Conservation (phyloP, 1,140 invertebrate species). For the Chymomyza costata region DNA sequence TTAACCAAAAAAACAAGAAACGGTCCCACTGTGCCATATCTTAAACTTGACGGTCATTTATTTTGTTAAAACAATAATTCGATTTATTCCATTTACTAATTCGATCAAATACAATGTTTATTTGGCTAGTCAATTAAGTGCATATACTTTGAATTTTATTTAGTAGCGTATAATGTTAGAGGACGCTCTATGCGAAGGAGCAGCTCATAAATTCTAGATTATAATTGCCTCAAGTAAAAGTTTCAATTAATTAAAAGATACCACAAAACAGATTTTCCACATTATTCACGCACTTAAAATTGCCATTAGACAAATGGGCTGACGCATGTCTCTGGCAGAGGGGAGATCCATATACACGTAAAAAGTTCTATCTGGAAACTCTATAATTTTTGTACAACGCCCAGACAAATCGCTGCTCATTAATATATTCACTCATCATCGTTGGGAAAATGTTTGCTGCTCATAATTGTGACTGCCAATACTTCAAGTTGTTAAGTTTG, state of each 20-base stretch:
- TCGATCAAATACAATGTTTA: no score
- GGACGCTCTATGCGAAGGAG: no score
- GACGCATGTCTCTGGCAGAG: background rate
- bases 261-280: slow-evolving; percentile 44
- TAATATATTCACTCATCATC: slow-evolving; percentile 72
- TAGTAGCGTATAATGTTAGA: background rate
- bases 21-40: no score
- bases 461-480: slow-evolving; percentile 39
- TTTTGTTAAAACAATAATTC: slow-evolving; percentile 1
- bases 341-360: no score
- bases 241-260: slow-evolving; percentile 58
- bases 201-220: slow-evolving; percentile 17
- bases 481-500: background rate
- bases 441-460: slow-evolving; percentile 49
- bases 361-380: no score
- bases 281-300: slow-evolving; percentile 47
- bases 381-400: background rate
- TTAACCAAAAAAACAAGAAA: no score
- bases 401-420: slow-evolving; percentile 67
- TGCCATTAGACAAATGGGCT: slow-evolving; percentile 53
- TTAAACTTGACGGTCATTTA: no score
- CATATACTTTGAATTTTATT: slow-evolving; percentile 1
- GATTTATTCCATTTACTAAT: no score
- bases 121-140: no score
- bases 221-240: slow-evolving; percentile 29